A percentile compares a stretch with the other conserved stretches of the same genome.
These are phyloP conservation scores for Hemiscyllium ocellatum DNA, from an alignment of 2,113 vertebrate genomes.

Conservation along the genomic window DNA sequence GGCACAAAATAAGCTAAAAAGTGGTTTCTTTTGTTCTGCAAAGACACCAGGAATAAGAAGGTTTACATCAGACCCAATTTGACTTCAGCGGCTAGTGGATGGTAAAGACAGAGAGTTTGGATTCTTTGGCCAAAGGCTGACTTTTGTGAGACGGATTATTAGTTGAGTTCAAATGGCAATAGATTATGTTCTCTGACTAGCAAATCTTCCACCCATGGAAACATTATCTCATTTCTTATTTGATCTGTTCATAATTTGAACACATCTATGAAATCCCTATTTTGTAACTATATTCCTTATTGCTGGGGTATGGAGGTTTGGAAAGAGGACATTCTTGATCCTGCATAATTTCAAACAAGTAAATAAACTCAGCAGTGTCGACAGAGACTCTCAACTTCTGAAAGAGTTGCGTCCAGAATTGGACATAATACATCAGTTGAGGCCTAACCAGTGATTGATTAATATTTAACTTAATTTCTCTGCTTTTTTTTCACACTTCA, in stretches of 20 bases:
- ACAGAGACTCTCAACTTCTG: background rate
- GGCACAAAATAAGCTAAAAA: too few relatives aligned
- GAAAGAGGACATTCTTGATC: background rate
- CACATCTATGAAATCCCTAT: background rate
- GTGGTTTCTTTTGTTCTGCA: too few relatives aligned
- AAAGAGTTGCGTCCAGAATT: background rate
- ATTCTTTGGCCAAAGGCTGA: too few relatives aligned
- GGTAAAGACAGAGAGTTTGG: too few relatives aligned
- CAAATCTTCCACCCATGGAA: background rate
- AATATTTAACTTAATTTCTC: background rate
- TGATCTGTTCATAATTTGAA: background rate
- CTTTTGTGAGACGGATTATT: too few relatives aligned
- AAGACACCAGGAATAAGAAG: too few relatives aligned
- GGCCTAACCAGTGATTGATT: background rate
- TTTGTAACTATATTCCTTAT: background rate
- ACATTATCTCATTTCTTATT: background rate
- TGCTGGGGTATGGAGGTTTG: background rate
- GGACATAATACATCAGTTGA: background rate
- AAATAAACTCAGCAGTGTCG: background rate
- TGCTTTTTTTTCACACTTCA: background rate
- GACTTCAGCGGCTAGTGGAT: too few relatives aligned
- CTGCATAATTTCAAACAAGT: too few relatives aligned
- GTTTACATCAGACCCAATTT: too few relatives aligned
- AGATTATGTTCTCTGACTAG: background rate
- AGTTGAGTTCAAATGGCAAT: too few relatives aligned